These are phyloP conservation scores for Plotosus lineatus DNA, from an alignment of 2,113 vertebrate genomes.

Conservation along the genomic window DNA sequence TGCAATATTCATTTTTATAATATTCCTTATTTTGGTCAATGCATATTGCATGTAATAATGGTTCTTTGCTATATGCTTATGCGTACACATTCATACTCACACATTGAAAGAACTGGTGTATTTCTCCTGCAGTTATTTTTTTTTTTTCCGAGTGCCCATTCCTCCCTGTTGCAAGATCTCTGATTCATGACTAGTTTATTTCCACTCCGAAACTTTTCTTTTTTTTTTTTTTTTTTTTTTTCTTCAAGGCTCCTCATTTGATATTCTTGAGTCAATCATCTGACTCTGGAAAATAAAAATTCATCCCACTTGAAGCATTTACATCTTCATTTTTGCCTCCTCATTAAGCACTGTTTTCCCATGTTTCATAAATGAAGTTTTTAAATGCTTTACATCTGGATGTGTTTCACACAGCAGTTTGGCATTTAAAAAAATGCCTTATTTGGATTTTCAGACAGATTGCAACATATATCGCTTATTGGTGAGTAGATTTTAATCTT, in stretches of 20 bases:
- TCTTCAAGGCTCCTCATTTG: background rate
- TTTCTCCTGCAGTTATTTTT: background rate
- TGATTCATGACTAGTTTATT: slow-evolving; percentile 11
- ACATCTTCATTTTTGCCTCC: background rate
- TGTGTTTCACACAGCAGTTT: background rate
- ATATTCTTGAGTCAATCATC: background rate
- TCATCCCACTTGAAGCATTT: background rate
- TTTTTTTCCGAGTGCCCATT: background rate
- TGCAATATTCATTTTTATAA: background rate
- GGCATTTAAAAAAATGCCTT: background rate
- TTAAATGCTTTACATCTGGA: slow-evolving; percentile 1
- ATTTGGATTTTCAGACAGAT: background rate
- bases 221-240: background rate
- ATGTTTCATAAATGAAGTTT: slow-evolving; percentile 3
- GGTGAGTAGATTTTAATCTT: background rate
- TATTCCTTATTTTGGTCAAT: background rate
- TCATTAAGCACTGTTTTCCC: background rate
- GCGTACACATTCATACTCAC: background rate
- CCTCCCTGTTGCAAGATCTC: background rate
- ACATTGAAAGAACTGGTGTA: no score
- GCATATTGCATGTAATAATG: background rate
- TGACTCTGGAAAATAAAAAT: background rate
- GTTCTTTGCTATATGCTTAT: background rate
- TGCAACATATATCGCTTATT: background rate
- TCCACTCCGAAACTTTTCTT: background rate